Evolutionary conservation across 2,797 vertebrate genomes (phyloP), one percentile per base, ranked within the genome.

Genomic region (Spea hammondii): DNA sequence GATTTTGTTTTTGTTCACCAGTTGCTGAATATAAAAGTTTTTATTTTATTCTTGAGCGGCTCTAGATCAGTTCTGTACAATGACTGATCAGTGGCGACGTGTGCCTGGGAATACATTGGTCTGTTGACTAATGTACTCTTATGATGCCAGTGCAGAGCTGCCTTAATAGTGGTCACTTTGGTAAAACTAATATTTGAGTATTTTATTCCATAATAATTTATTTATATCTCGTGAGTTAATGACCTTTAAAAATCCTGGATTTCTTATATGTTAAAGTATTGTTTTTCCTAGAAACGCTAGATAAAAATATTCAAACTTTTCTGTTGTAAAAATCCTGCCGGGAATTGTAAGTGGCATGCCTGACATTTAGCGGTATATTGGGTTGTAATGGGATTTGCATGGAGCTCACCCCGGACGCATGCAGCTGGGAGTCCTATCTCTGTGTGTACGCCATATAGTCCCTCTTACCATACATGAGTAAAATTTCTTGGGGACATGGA

Each of bases 311-410:
- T 32, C 32, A 45, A 73, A 73, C 4, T 50, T 72, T 62, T 10
- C 8, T 77, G 57, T 45, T 66, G 14, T 78, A 17, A 44, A n/a
- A 44, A n/a, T 68, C 64, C 45, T 50, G 60, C 12, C 12, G 10
- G 57, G 53, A 13, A 68, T 59, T 73, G 62, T 72, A 66, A 32
- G 59, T 8, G 11, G 60, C 8, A 57, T 79, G 45, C 71, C 65
- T 79, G 77, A 79, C 77, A 79, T 79, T 78, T 72, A 59, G 3
- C 45, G 50, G 14, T 72, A 79, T 69, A 62, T 72, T 79, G 77
- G 55, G 51, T n/a, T 60, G 64, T 79, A 79, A 79, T 74, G 70
- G 66, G 77, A 79, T 79, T 79, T 73, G 70, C 71, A 79, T 74
- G 77, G 70, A 79, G 77, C 77, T 79, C 74, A 73, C 64, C 4